These are phyloP conservation scores for Grammomys surdaster DNA, from an alignment of 2,113 vertebrate species.

Conservation along the genomic window DNA sequence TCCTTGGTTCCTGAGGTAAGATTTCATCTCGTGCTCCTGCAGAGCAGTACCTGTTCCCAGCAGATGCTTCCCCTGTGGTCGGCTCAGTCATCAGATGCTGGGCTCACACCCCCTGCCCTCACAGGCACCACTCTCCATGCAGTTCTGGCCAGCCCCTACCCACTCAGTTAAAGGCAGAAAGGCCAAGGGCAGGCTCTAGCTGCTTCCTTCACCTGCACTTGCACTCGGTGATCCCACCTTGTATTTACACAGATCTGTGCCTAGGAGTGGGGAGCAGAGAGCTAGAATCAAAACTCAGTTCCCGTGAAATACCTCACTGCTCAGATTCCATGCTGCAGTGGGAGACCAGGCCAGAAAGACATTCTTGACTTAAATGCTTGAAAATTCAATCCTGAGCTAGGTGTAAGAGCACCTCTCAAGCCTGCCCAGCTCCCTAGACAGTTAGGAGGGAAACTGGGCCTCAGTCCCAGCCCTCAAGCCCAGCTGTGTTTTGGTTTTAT, in stretches of 20 bases:
- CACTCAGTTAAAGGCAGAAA: neutral
- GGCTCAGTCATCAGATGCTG: neutral
- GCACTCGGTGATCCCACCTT: neutral
- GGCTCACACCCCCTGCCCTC: neutral
- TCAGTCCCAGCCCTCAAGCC: neutral
- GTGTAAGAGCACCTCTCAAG: neutral
- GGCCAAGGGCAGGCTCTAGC: neutral
- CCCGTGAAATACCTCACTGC: neutral
- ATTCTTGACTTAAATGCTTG: constrained; percentile 11
- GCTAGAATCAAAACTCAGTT: constrained; percentile 13
- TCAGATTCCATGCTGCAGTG: constrained; percentile 43
- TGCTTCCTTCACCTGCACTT: neutral
- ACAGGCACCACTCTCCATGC: neutral
- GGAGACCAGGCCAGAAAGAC: constrained; percentile 22
- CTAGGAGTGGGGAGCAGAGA: constrained; percentile 49
- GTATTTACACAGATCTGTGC: neutral
- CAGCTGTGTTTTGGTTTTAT: neutral
- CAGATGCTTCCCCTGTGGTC: neutral
- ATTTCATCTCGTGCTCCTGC: neutral
- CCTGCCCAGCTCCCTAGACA: neutral
- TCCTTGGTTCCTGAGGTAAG: constrained; percentile 48
- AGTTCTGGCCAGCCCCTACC: neutral
- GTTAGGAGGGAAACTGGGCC: neutral
- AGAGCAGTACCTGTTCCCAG: constrained; percentile 17
- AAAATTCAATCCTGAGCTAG: neutral